A percentile compares a stretch with the other conserved stretches of the same genome.
Evolutionary conservation across 2,888 invertebrate genomes (phyloP).

Genomic region (Camponotus fellah): DNA sequence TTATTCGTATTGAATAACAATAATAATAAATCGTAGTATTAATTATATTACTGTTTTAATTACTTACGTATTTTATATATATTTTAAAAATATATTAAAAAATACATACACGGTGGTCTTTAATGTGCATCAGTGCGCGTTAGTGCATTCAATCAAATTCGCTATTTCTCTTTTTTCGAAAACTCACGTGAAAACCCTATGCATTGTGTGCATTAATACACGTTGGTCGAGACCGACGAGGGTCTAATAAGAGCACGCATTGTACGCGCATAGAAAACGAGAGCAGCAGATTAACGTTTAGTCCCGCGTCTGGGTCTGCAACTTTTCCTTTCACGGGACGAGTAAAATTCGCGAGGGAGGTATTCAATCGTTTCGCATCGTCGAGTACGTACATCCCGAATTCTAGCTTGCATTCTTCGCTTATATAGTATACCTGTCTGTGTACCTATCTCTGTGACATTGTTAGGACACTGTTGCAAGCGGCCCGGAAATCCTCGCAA

Average conservation of each 20-base stretch:
- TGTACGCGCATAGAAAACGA: constrained; percentile 63
- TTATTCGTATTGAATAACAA: neutral
- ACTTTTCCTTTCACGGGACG: constrained; percentile 47
- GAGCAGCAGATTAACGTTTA: constrained; percentile 35
- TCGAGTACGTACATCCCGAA: constrained; percentile 24
- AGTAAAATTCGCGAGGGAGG: constrained; percentile 1
- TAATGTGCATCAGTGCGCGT: neutral
- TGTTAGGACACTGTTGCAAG: constrained; percentile 52
- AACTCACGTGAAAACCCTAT: constrained; percentile 33
- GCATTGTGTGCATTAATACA: constrained; percentile 71
- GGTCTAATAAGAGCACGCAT: constrained; percentile 63
- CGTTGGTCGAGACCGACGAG: constrained; percentile 55
- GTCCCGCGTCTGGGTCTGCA: constrained; percentile 25
- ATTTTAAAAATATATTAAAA: too few species aligned
- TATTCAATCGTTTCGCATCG: constrained; percentile 45
- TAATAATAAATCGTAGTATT: neutral
- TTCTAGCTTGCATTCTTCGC: constrained; percentile 18
- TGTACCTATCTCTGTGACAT: constrained; percentile 34
- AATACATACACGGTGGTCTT: neutral
- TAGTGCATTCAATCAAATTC: neutral
- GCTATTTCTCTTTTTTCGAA: constrained; percentile 63
- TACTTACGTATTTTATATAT: neutral
- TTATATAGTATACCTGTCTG: neutral
- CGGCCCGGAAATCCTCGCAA: constrained; percentile 38
- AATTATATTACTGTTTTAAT: neutral